Evolutionary conservation across 2,113 vertebrate species (phyloP).

Genomic region (Apaloderma vittatum): DNA sequence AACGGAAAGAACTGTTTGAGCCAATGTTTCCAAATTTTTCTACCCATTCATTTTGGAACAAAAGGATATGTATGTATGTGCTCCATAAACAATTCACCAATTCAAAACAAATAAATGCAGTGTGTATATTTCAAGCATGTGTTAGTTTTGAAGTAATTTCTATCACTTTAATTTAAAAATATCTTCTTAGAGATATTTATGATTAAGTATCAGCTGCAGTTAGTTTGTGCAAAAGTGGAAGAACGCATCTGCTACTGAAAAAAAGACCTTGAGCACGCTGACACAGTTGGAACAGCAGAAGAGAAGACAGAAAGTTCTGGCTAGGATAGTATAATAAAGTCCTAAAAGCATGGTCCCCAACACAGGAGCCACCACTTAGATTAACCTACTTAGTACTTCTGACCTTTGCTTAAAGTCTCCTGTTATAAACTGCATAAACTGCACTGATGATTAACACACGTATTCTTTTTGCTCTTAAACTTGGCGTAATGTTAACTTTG

Average conservation of each 20-base stretch:
- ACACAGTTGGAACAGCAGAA: background rate
- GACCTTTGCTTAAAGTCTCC: background rate
- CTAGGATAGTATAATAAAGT: background rate
- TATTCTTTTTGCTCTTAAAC: background rate
- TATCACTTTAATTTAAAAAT: conserved; percentile 41
- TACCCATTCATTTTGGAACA: conserved; percentile 54
- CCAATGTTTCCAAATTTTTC: conserved; percentile 64
- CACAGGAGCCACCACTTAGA: background rate
- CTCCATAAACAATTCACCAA: conserved; percentile 48
- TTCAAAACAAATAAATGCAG: conserved; percentile 46
- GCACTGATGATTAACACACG: background rate
- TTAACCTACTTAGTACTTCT: background rate
- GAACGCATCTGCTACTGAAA: conserved; percentile 19
- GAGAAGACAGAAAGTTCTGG: background rate
- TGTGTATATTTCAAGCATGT: background rate
- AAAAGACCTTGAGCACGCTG: background rate
- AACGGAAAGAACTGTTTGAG: conserved; percentile 22
- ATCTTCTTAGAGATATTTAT: conserved; percentile 37
- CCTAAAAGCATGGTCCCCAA: background rate
- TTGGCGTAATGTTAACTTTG: no score
- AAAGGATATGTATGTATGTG: conserved; percentile 36
- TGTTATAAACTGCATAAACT: background rate
- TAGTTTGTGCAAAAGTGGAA: conserved; percentile 20
- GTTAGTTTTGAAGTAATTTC: conserved; percentile 40
- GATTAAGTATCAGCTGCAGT: conserved; percentile 56